Base-by-base conservation (phyloP, 2,113 vertebrate genomes). In the Colossoma macropomum region DNA sequence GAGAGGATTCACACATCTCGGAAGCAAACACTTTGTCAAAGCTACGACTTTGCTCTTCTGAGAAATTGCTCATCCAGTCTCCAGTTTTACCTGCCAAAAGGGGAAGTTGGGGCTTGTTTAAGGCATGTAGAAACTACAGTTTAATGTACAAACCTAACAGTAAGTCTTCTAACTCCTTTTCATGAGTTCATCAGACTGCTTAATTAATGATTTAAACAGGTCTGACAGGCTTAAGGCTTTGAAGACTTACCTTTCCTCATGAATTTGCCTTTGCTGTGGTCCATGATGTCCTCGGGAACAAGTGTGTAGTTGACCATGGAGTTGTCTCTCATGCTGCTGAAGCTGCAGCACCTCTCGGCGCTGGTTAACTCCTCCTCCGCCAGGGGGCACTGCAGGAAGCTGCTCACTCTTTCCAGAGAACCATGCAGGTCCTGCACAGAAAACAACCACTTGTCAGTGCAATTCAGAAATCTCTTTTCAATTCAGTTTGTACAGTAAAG, bases 211-310 rank as follows among this genome's bases (percentile, higher is more conserved):
- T 38, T n/a, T n/a, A n/a, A n/a, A n/a, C n/a, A n/a, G n/a, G n/a
- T n/a, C n/a, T n/a, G n/a, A n/a, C 25, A 75, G 25, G 59, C 23
- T 6, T 0, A 13, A 23, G 30, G 12, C 3, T 4, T 25, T 0
- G 63, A 21, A 48, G 0, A 0, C 88, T 54, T 69, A 96, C 97
- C 97, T 92, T 95, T 97, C 69, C 96, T 92, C 95, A 97, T 95
- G 93, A 98, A 98, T 79, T 85, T 52, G 15, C 96, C 92, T 81
- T 93, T 94, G 84, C 80, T 94, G 50, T 96, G 94, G 88, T 98
- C 95, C 87, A 97, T 87, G 87, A 97, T 94, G n/a, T 95, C 91
- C 0, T 21, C 0, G 6, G 94, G 52, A 23, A 96, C 27, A 0
- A 95, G 93, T 0, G 89, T 89, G 86, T 95, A 96, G 89, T 97